Evolutionary conservation across 92 coral and sea anemone genomes (phyloP), one percentile per base, ranked within the genome.

Genomic region (Parazoanthus atlanticus): DNA sequence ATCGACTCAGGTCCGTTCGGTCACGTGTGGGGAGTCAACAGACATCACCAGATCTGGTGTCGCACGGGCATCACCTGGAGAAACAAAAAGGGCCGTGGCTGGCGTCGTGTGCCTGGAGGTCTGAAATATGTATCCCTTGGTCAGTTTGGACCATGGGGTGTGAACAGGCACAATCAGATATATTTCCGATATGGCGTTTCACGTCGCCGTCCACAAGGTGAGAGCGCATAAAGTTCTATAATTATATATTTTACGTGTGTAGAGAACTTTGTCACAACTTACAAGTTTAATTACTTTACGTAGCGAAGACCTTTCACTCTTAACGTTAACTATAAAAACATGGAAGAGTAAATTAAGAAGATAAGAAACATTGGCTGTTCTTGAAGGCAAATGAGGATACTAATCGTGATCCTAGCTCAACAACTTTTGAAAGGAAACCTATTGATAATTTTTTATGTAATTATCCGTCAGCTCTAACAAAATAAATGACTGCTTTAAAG

Each of bases 1-100:
- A 79, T 90, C 26, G 92, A 90, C 67, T 90, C 92, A n/a, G 92
- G 92, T 2, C 90, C 92, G 11, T 77, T 90, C 7, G 92, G 92
- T 36, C 32, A 85, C 2, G 82, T 90, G 13, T 90, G 92, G 84
- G 92, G 92, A 79, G 74, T 90, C 30, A 90, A 70, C 80, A 85
- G n/a, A 65, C 23, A 75, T 41, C 75, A 65, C 16, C 74, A 73
- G 16, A 86, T 90, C 71, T 73, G 64, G 26, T 90, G 90, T 49
- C 92, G 92, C 11, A 80, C 86, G 26, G 92, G 91, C 19, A 76
- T 89, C 80, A 89, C 91, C 19, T 30, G 36, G 58, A 81, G 46
- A 31, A 36, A 56, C 38, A 74, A 30, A 56, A 76, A 64, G 29
- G 81, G 74, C 29, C 66, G 66, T 23, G 78, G 76, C 49, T 88